Percentiles rank a stretch among this genome's conserved stretches.
Conservation (phyloP, 2,888 invertebrate genomes). For the Onthophagus sagittarius region DNA sequence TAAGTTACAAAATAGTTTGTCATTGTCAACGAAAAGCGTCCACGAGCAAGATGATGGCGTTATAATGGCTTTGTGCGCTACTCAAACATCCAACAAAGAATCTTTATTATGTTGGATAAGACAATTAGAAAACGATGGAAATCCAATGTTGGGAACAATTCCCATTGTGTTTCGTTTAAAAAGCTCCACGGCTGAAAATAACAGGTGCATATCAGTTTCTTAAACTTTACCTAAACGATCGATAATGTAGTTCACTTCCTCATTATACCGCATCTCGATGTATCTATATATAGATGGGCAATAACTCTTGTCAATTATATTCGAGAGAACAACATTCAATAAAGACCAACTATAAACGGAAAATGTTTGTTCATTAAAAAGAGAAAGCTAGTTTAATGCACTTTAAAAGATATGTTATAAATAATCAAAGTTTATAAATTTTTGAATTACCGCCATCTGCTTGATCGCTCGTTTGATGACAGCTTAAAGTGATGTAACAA, state of each 20-base stretch:
- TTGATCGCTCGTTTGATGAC: neutral
- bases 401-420: neutral
- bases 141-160: constrained; percentile 67
- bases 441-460: neutral
- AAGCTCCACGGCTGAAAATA: constrained; percentile 32
- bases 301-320: neutral
- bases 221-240: neutral
- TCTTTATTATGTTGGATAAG: constrained; percentile 91
- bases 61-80: constrained; percentile 83
- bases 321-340: neutral
- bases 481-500: neutral
- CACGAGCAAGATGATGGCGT: constrained; percentile 94
- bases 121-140: constrained; percentile 69
- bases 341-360: neutral
- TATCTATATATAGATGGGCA: neutral
- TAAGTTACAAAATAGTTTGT: constrained; percentile 51
- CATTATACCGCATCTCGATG: neutral
- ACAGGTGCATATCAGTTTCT: neutral
- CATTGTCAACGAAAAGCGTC: constrained; percentile 55
- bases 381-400: neutral
- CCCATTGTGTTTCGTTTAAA: constrained; percentile 83
- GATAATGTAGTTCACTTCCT: neutral
- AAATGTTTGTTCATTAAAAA: neutral
- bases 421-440: no score
- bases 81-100: constrained; percentile 86